These are phyloP conservation scores for Pyrgus malvae DNA, from an alignment of 2,888 invertebrate genomes.

Conservation along the genomic window DNA sequence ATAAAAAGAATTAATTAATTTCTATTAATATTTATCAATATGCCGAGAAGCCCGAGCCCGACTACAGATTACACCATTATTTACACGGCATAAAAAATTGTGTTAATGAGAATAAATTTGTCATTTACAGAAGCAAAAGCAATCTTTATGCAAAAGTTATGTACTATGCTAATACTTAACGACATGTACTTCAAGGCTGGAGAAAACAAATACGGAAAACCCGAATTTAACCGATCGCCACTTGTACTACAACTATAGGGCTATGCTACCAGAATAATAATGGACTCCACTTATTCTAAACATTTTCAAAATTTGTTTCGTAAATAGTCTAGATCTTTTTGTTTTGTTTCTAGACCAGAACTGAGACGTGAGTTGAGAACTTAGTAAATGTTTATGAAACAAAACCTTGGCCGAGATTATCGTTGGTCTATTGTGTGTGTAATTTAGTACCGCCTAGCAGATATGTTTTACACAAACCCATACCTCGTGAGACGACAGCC, in stretches of 20 bases:
- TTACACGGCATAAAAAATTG: no score
- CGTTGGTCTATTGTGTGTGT: conserved; percentile 32
- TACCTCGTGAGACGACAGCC: conserved; percentile 11
- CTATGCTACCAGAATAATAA: conserved; percentile 9
- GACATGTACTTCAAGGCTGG: conserved; percentile 4
- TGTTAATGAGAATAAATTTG: not conserved
- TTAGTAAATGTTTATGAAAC: conserved; percentile 63
- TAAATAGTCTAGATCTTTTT: conserved; percentile 50
- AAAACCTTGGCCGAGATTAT: conserved; percentile 68
- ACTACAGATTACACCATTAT: no score
- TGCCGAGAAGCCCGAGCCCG: no score
- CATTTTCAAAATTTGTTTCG: conserved; percentile 41
- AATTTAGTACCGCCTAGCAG: conserved; percentile 32
- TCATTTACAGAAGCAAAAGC: not conserved
- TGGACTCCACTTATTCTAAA: not conserved
- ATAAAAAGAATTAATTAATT: no score
- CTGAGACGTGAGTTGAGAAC: conserved; percentile 55
- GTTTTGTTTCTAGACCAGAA: conserved; percentile 55
- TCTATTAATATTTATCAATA: no score
- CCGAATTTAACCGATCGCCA: not conserved
- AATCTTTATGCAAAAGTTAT: conserved; percentile 4
- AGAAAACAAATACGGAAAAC: conserved; percentile 3
- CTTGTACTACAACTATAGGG: no score
- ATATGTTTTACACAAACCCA: conserved; percentile 18
- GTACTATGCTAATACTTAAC: conserved; percentile 1